Percentiles rank a stretch among this genome's conserved stretches.
Conservation (phyloP, 1,140 invertebrate species). For the Apis mellifera region DNA sequence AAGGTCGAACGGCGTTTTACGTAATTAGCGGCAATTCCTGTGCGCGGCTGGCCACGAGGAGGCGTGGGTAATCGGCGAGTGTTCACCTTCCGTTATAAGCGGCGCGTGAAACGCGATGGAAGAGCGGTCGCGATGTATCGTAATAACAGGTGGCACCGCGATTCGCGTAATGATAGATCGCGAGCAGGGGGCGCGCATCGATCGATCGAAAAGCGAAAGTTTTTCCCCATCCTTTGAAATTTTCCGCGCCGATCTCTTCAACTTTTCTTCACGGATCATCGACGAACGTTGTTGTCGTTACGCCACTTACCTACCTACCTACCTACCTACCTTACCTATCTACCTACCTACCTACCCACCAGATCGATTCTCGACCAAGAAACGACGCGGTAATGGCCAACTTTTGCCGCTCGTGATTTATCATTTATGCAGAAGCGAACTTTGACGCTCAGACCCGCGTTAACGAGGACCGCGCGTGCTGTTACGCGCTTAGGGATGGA, state of each 20-base stretch:
- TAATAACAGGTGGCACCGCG: slow-evolving; percentile 51
- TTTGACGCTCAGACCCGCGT: not conserved
- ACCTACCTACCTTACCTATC: too few relatives aligned
- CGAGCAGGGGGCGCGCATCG: slow-evolving; percentile 7
- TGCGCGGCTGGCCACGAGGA: slow-evolving; percentile 15
- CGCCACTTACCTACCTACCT: too few relatives aligned
- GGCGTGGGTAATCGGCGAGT: slow-evolving; percentile 43
- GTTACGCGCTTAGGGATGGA: too few relatives aligned
- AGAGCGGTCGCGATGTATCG: slow-evolving; percentile 33
- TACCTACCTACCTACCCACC: not conserved
- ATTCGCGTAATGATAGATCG: slow-evolving; percentile 43
- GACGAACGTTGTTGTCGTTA: not conserved
- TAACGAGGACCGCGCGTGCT: not conserved
- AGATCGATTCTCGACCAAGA: slow-evolving; percentile 27
- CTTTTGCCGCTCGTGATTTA: slow-evolving; percentile 22
- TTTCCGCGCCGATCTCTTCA: not conserved
- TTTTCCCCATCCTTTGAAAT: slow-evolving; percentile 18
- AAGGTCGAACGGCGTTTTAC: not conserved
- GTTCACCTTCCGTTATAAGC: slow-evolving; percentile 47
- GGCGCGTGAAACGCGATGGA: slow-evolving; percentile 26
- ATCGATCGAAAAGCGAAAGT: slow-evolving; percentile 56
- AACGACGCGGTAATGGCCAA: not conserved
- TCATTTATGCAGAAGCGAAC: slow-evolving; percentile 25
- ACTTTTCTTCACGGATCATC: not conserved
- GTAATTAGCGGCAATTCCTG: slow-evolving; percentile 32